Conservation (phyloP, 1,140 invertebrate species). For the Drosophila willistoni region DNA sequence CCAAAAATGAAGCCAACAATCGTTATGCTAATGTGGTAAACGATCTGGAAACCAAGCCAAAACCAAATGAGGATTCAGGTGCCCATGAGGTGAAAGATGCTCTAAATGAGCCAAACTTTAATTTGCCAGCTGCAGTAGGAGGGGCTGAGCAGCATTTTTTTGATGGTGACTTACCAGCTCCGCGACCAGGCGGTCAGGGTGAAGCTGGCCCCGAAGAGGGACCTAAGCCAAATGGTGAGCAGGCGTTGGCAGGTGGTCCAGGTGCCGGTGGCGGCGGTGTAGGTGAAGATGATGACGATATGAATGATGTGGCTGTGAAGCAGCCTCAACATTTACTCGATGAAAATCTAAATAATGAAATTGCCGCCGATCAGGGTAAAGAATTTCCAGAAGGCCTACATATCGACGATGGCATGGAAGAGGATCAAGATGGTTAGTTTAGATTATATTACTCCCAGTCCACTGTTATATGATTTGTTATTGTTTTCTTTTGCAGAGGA, state of each 20-base stretch:
- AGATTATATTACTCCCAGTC: neutral
- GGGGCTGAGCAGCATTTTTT: conserved; percentile 72
- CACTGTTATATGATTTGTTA: neutral
- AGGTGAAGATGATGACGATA: conserved; percentile 70
- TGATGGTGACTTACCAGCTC: conserved; percentile 57
- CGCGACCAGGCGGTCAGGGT: neutral
- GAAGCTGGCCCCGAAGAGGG: conserved; percentile 26
- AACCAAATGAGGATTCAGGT: conserved; percentile 65
- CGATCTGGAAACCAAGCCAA: conserved; percentile 54
- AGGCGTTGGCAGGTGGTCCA: conserved; percentile 40
- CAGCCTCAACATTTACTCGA: conserved; percentile 70
- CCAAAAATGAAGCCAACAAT: conserved; percentile 77
- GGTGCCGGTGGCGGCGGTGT: conserved; percentile 46
- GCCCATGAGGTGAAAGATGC: conserved; percentile 81
- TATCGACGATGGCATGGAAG: conserved; percentile 76
- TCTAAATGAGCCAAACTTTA: conserved; percentile 75
- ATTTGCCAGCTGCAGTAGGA: conserved; percentile 59
- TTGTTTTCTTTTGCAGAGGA: conserved; percentile 58
- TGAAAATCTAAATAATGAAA: conserved; percentile 80
- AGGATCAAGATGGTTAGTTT: conserved; percentile 76
- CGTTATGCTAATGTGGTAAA: conserved; percentile 74
- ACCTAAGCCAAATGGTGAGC: conserved; percentile 50
- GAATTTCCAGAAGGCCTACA: conserved; percentile 77
- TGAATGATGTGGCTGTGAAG: conserved; percentile 76
- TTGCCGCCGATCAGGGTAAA: conserved; percentile 79